phyloP scores from a whole-genome alignment of 2,113 vertebrate genomes.

The Pelecanus crispus region DNA sequence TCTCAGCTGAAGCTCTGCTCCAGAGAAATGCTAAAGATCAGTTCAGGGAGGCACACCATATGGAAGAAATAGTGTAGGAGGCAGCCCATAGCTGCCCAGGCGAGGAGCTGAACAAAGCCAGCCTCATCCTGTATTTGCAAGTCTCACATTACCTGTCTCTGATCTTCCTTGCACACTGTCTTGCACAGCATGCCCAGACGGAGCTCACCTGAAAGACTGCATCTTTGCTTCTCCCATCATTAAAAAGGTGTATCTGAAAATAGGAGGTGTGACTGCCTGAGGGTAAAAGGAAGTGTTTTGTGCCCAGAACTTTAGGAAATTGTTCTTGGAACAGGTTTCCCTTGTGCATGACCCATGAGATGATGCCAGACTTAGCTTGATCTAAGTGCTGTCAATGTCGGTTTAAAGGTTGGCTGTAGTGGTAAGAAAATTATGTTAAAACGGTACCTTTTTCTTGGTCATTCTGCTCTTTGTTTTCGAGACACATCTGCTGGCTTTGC shows the following conservation, averaged over 20 bases:
- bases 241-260: background rate
- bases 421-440: background rate
- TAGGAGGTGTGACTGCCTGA: background rate
- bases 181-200: background rate
- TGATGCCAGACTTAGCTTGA: background rate
- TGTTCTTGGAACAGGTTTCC: background rate
- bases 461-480: background rate
- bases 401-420: background rate
- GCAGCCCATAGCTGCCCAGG: background rate
- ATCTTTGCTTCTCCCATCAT: background rate
- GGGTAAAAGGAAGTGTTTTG: background rate
- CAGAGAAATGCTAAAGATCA: background rate
- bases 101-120: background rate
- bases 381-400: background rate
- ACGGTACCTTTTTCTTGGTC: background rate
- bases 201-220: background rate
- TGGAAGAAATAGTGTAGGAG: background rate
- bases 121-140: background rate
- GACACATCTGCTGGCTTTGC: background rate
- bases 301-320: background rate
- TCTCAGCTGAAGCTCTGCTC: background rate
- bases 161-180: background rate
- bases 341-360: background rate
- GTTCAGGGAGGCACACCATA: background rate
- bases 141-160: background rate